Evolutionary conservation across 2,113 vertebrate genomes (phyloP), one percentile per base, ranked within the genome.

Genomic region (Cisticola juncidis): DNA sequence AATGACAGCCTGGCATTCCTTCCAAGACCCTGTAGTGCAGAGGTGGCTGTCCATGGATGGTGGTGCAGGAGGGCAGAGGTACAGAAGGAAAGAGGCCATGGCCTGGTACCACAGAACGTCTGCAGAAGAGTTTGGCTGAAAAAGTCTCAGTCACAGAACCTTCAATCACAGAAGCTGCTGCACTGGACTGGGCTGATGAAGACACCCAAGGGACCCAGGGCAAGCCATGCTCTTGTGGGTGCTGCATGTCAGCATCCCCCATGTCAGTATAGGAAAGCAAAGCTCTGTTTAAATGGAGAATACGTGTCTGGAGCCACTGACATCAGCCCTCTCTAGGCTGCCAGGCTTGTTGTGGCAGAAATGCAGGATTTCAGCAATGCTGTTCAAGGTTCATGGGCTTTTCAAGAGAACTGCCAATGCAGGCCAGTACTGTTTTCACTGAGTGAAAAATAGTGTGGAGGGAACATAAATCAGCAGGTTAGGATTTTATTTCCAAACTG

Each of bases 21-120:
- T 77, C 48, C 71, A 64, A 45, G 83, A 40, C 14, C 21, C 15
- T 0, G 0, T 0, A 79, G 81, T 11, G 53, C 65, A 38, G 33
- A 60, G 28, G 47, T 9, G 23, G 45, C 54, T 25, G 20, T 19
- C 58, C 36, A 35, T 26, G 58, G 31, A 24, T 50, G 0, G 1
- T 5, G 9, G 62, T 25, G 53, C 35, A 64, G 47, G 33, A 82
- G 44, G 35, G 21, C 18, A 44, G 44, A 17, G 31, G 26, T 3
- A 42, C 14, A 80, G 58, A 58, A 29, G 53, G 66, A 42, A 40
- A 56, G 69, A 58, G 13, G n/a, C 31, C 76, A 13, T 4, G 5
- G 40, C 35, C 31, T 5, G 2, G 18, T 36, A 62, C 22, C 66
- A 24, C 1, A 17, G 13, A 60, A 56, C 0, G 3, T 26, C 73